Evolutionary conservation across 2,888 invertebrate genomes (phyloP).

Genomic region (Parelbella ahira): DNA sequence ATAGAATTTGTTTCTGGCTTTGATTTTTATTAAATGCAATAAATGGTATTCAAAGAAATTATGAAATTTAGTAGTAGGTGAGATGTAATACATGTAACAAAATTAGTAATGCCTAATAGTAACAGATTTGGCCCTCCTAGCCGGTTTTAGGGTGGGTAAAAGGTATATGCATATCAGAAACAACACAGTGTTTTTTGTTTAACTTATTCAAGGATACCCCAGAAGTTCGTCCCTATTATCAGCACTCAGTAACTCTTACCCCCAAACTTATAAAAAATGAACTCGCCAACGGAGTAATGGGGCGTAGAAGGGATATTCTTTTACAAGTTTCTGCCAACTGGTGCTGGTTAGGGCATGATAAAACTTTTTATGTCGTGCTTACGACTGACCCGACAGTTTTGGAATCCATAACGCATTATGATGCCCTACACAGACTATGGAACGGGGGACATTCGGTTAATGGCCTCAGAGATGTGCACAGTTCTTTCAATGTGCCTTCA

Average conservation of each 20-base stretch:
- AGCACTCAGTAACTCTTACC: constrained; percentile 28
- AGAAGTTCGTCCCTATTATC: constrained; percentile 33
- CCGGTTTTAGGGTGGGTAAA: too few relatives aligned
- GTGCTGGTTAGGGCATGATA: constrained; percentile 60
- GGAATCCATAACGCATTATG: constrained; percentile 53
- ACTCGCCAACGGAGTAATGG: constrained; percentile 55
- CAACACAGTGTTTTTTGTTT: constrained; percentile 5
- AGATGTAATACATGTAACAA: too few relatives aligned
- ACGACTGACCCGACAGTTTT: constrained; percentile 58
- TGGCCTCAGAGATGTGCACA: constrained; percentile 25
- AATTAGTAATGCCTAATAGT: too few relatives aligned
- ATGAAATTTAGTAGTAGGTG: too few relatives aligned
- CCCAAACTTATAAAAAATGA: constrained; percentile 39
- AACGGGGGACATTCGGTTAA: constrained; percentile 25
- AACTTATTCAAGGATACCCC: constrained; percentile 25
- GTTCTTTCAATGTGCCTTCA: constrained; percentile 22
- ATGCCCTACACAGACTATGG: constrained; percentile 33
- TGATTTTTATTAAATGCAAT: too few relatives aligned
- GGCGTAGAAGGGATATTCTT: constrained; percentile 62
- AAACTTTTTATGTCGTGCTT: constrained; percentile 74
- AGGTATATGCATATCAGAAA: constrained; percentile 3
- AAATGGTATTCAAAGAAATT: too few relatives aligned
- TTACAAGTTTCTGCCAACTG: constrained; percentile 55
- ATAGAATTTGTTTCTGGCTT: too few relatives aligned
- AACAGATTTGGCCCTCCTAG: constrained; percentile 1